Evolutionary conservation across 1,140 invertebrate species (phyloP).

Genomic region (Linepithema humile): DNA sequence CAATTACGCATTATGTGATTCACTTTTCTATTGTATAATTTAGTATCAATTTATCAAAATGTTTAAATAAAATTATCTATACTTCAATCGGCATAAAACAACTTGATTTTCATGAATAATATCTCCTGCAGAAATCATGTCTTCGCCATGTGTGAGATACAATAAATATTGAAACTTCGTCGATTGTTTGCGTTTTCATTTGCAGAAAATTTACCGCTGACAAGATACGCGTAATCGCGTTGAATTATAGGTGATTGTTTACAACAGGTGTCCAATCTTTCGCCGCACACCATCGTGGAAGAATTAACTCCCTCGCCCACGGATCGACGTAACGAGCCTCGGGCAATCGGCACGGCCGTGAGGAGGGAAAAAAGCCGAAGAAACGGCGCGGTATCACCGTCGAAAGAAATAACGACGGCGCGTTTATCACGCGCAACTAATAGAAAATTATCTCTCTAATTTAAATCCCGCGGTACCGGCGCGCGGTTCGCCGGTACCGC

Average conservation of each 20-base stretch:
- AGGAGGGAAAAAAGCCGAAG: slow-evolving; percentile 28
- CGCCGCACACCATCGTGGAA: neutral
- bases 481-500: neutral
- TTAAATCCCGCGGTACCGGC: slow-evolving; percentile 60
- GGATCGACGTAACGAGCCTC: slow-evolving; percentile 21
- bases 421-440: slow-evolving; percentile 72
- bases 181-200: slow-evolving; percentile 18
- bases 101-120: neutral
- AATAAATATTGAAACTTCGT: neutral
- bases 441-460: slow-evolving; percentile 75
- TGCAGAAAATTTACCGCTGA: slow-evolving; percentile 28
- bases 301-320: slow-evolving; percentile 48
- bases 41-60: too few relatives aligned
- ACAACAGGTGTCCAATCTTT: slow-evolving; percentile 47
- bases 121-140: neutral
- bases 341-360: slow-evolving; percentile 18
- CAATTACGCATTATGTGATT: neutral
- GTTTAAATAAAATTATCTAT: too few relatives aligned
- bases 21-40: neutral
- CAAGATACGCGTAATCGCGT: slow-evolving; percentile 28
- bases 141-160: neutral
- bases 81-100: too few relatives aligned
- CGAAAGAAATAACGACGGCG: slow-evolving; percentile 67
- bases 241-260: slow-evolving; percentile 53
- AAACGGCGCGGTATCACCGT: slow-evolving; percentile 22